A percentile compares a stretch with the other conserved stretches of the same genome.
phyloP scores from a whole-genome alignment of 2,113 vertebrate species.

The Eupsittula cactorum region DNA sequence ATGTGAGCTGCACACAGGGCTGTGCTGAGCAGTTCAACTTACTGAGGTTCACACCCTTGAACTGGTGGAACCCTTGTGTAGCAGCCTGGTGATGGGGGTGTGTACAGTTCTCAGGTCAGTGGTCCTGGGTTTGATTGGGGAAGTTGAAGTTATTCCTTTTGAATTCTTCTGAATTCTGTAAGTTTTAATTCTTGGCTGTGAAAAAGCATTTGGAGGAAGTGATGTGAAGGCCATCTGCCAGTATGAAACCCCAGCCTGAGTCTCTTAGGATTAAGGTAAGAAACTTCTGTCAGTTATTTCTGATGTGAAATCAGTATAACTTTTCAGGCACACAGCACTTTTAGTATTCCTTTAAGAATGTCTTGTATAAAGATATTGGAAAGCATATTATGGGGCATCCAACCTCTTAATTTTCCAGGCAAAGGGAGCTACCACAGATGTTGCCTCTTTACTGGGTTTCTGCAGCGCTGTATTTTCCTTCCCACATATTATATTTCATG shows the following conservation, averaged over 20 bases:
- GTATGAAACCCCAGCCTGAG: neutral
- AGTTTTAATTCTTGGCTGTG: neutral
- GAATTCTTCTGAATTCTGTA: neutral
- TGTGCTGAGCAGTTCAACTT: neutral
- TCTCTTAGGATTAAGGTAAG: neutral
- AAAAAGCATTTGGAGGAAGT: neutral
- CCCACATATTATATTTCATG: rapidly evolving
- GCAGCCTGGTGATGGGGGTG: rapidly evolving
- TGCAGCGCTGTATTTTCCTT: neutral
- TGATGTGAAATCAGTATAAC: neutral
- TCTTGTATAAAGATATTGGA: neutral
- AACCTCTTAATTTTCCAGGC: neutral
- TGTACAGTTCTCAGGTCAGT: rapidly evolving
- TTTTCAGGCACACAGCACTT: neutral
- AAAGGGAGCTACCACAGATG: neutral
- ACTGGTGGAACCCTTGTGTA: too few species aligned
- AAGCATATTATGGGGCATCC: neutral
- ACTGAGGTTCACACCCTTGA: neutral
- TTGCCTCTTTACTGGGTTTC: neutral
- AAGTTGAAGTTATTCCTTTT: neutral
- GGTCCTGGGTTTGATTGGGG: neutral
- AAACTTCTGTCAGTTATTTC: neutral
- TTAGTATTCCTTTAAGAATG: neutral
- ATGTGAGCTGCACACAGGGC: neutral
- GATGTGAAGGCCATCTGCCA: neutral